Conservation (phyloP, 2,888 invertebrate genomes). For the Yponomeuta malinellus region DNA sequence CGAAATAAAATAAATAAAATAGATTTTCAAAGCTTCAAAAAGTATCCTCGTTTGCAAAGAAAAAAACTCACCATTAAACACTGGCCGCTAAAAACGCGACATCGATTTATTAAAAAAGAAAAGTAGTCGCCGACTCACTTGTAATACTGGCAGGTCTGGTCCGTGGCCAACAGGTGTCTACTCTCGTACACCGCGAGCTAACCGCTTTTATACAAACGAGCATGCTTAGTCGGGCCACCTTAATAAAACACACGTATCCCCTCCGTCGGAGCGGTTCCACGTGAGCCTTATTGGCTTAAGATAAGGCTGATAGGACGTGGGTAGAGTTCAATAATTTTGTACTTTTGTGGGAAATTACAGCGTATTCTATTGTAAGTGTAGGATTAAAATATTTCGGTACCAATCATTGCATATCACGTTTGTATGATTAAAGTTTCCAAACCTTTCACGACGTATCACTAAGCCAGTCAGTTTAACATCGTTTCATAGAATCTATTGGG, state of each 20-base stretch:
- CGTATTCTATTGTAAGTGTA: not conserved
- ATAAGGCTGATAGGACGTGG: not conserved
- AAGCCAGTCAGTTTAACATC: no score
- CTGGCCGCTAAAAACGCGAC: not conserved
- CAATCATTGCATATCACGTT: no score
- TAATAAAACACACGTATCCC: not conserved
- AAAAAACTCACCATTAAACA: not conserved
- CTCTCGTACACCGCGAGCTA: slow-evolving; percentile 18
- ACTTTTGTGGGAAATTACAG: not conserved
- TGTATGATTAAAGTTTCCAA: no score
- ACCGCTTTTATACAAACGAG: slow-evolving; percentile 27
- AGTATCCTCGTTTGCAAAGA: not conserved
- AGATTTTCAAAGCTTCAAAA: not conserved
- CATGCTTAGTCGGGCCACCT: slow-evolving; percentile 9
- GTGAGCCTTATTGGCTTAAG: not conserved
- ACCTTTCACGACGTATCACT: no score
- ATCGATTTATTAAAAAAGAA: not conserved
- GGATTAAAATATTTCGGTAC: no score
- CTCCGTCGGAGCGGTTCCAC: not conserved
- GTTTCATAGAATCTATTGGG: no score
- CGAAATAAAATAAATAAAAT: no score
- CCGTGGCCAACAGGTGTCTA: slow-evolving; percentile 33
- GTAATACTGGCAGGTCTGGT: slow-evolving; percentile 22
- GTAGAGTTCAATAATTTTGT: not conserved
- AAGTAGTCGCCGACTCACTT: slow-evolving; percentile 18